Evolutionary conservation across 2,888 invertebrate species (phyloP), one percentile per base, ranked within the genome.

Genomic region (Drosophila sordidula): DNA sequence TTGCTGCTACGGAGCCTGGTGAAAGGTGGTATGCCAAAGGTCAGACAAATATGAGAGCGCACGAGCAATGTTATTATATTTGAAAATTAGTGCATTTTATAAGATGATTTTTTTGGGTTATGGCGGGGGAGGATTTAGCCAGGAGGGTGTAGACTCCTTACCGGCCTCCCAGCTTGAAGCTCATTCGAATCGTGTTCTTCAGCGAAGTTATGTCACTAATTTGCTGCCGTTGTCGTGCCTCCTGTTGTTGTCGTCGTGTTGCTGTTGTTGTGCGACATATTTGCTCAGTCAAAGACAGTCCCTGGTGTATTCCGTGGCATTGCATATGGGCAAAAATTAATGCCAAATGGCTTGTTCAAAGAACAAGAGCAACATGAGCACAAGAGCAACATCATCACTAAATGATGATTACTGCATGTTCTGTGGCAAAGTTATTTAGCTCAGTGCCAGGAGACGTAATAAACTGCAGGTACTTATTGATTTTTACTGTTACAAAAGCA

Each of bases 271-370:
- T 75, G 74, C 89, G 89, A 89, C 84, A 85, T 89, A 83, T 89
- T 80, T 80, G 67, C 78, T 68, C 63, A 67, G 64, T 61, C 68
- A 55, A 50, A 61, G 44, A 58, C 55, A 42, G 78, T 87, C 82
- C 82, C 88, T 87, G 82, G 82, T 22, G 82, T 38, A 75, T 76
- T 22, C 50, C 46, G 42, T 46, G 72, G 62, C 70, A 78, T 81
- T 87, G 85, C 87, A 84, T 87, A 82, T 80, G 87, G 79, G 83
- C 83, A 82, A 72, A 82, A 88, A 86, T 88, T 86, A 83, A 82
- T 83, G 83, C 71, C 87, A 72, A 83, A 86, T 86, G 68, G 79
- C 82, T 75, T 78, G 82, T 81, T 78, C 49, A 51, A 67, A 50
- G 55, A 65, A 58, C 70, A 59, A 57, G 47, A 62, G 36, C 38